A percentile compares a stretch with the other conserved stretches of the same genome.
phyloP scores from a whole-genome alignment of 2,113 vertebrate species.

The Thomomys bottae region DNA sequence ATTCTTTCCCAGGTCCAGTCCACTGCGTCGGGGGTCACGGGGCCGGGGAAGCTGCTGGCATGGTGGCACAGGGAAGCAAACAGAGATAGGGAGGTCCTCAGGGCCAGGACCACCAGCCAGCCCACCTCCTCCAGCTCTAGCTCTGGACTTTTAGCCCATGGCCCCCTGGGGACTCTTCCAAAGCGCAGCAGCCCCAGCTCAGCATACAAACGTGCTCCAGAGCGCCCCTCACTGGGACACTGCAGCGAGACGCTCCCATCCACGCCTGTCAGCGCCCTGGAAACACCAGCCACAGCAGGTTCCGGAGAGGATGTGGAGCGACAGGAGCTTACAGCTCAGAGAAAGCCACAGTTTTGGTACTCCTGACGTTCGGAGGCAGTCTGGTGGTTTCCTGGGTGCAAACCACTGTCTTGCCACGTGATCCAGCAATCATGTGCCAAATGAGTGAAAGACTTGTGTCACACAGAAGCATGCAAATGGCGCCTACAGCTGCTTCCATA shows the following conservation, averaged over 20 bases:
- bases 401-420: not conserved
- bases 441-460: not conserved
- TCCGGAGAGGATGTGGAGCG: not conserved
- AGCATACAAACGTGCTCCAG: not conserved
- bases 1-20: no score
- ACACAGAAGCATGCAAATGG: not conserved
- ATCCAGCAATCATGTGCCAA: not conserved
- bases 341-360: rapidly evolving
- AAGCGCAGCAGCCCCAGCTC: not conserved
- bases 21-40: not conserved
- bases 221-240: not conserved
- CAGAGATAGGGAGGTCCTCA: no score
- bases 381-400: not conserved
- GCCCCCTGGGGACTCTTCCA: not conserved
- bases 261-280: no score
- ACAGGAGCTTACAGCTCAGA: not conserved
- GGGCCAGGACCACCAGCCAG: no score
- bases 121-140: no score
- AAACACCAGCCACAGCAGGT: not conserved
- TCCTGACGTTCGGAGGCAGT: no score
- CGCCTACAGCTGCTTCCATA: not conserved
- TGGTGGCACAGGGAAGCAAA: not conserved
- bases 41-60: not conserved
- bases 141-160: not conserved
- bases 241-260: rapidly evolving